Base-by-base conservation (phyloP, 2,888 invertebrate species). In the Schrankia costaestrigalis region DNA sequence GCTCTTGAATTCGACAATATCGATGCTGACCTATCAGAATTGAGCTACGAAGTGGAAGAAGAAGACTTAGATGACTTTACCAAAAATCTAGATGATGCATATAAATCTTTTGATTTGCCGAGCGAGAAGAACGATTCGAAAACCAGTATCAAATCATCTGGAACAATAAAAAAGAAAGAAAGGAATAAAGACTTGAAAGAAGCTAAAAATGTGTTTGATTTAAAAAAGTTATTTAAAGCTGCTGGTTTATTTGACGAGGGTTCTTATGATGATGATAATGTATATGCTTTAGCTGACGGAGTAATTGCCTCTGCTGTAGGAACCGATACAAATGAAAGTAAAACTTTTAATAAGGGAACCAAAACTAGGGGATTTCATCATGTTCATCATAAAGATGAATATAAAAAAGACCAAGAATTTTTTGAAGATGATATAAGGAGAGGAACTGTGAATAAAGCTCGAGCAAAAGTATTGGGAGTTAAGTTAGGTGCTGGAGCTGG, bases 361-460 rank as follows among this genome's bases (percentile, higher is more conserved):
- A 90, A 90, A 59, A 89, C 90, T 0, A 81, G 84, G 49, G 90
- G 91, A 2, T 90, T 86, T 60, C 90, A 90, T 51, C 85, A 82
- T 46, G 83, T 90, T 1, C 89, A 90, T 38, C 90, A 90, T 56
- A 90, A 89, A 66, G 90, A 91, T 50, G 91, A 91, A 59, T 91
- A 89, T 57, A 89, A 90, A 48, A 90, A 90, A 56, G 89, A 90
- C 35, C 89, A 90, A 56, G 75, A 87, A 37, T 90, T 90, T 69
- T 90, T 89, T 53, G 90, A 90, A 60, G 89, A 90, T 31, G 82
- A 86, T 37, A 86, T 89, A 68, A 82, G 84, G 5, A 88, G 76
- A 42, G 90, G 89, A 2, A 75, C 78, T 11, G 75, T 89, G 8
- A 84, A 83, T 23, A 89, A 87, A 63, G 73, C 83, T 46, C 89